These are phyloP conservation scores for Ctenodactylus gundi DNA, from an alignment of 2,113 vertebrate genomes.

Conservation along the genomic window DNA sequence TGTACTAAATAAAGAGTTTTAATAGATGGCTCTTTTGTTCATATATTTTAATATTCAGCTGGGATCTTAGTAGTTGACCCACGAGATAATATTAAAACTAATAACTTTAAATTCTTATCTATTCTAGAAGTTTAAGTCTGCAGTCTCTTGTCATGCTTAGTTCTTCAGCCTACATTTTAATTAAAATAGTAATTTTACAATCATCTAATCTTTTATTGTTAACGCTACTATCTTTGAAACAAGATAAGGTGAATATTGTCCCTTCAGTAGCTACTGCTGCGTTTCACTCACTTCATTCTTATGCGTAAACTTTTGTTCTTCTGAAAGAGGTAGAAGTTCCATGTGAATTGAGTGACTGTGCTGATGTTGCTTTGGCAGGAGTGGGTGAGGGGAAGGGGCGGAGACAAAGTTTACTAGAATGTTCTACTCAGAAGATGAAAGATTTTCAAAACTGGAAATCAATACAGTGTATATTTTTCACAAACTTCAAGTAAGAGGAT, in stretches of 20 bases:
- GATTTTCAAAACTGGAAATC: not conserved
- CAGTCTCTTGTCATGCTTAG: not conserved
- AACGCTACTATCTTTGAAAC: not conserved
- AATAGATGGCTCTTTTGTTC: conserved; percentile 22
- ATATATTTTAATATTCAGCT: conserved; percentile 45
- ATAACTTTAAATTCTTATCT: conserved; percentile 44
- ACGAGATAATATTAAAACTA: conserved; percentile 38
- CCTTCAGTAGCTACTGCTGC: not conserved
- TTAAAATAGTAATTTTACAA: conserved; percentile 61
- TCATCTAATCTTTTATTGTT: conserved; percentile 44
- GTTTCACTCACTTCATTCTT: conserved; percentile 16
- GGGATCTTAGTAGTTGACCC: conserved; percentile 26
- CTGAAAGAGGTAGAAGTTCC: not conserved
- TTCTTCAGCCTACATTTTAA: conserved; percentile 24
- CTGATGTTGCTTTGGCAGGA: not conserved
- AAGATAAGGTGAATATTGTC: not conserved
- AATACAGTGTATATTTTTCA: not conserved
- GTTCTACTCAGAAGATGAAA: not conserved
- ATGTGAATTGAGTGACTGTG: not conserved
- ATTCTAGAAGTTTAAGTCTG: conserved; percentile 43
- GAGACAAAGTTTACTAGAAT: not conserved
- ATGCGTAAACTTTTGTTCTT: conserved; percentile 5
- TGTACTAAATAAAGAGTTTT: not conserved
- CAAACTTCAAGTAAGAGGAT: not conserved
- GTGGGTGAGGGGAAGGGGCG: not conserved